A percentile compares a stretch with the other conserved stretches of the same genome.
Conservation (phyloP, 1,140 invertebrate genomes). For the Dufourea novaeangliae region DNA sequence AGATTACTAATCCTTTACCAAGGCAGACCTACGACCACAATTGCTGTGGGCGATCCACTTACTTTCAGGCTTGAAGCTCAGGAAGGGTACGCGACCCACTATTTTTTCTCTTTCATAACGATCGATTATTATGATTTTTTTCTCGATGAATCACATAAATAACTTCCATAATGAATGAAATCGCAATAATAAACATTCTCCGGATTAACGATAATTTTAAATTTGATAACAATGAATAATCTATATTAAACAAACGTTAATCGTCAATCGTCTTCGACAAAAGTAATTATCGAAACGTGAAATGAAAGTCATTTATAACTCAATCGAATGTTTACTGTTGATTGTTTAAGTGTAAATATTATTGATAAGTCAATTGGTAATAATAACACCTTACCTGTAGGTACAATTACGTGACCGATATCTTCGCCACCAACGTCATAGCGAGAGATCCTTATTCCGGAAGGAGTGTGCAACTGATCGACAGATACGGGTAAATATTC, state of each 20-base stretch:
- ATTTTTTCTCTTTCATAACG: neutral
- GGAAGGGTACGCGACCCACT: conserved; percentile 83
- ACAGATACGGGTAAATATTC: conserved; percentile 89
- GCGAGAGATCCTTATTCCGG: conserved; percentile 96
- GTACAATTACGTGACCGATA: conserved; percentile 93
- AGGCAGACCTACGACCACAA: conserved; percentile 94
- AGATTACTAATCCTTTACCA: conserved; percentile 93
- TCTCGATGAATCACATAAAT: no score
- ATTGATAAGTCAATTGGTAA: neutral
- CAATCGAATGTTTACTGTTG: no score
- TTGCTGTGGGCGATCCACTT: conserved; percentile 95
- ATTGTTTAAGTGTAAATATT: neutral
- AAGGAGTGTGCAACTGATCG: conserved; percentile 93
- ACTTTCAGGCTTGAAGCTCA: conserved; percentile 94
- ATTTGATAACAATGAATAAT: no score
- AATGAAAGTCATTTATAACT: no score
- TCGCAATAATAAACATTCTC: no score
- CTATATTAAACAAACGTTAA: no score
- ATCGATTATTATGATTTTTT: no score
- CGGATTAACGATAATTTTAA: no score
- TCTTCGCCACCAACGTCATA: conserved; percentile 96
- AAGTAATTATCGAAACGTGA: no score
- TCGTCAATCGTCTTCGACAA: no score
- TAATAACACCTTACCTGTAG: conserved; percentile 44
- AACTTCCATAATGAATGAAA: no score